phyloP scores from a whole-genome alignment of 2,888 invertebrate species.

The Melipona bicolor region DNA sequence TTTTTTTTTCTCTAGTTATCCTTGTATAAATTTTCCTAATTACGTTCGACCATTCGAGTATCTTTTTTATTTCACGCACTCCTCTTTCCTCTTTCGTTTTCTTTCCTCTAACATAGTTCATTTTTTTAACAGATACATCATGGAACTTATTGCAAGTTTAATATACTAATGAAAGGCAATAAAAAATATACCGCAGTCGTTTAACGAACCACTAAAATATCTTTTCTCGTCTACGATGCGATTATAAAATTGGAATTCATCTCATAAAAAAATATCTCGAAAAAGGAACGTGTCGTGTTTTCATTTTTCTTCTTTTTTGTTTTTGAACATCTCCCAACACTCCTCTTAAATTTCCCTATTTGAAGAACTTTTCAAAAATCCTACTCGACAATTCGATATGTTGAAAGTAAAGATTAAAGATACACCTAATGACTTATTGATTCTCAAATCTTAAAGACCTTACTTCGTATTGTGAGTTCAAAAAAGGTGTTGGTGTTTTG shows the following conservation, averaged over 20 bases:
- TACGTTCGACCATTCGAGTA: slow-evolving; percentile 10
- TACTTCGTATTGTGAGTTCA: background rate
- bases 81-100: background rate
- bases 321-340: background rate
- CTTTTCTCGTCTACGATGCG: background rate
- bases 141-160: slow-evolving; percentile 18
- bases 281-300: slow-evolving; percentile 36
- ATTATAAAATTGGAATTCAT: slow-evolving; percentile 5
- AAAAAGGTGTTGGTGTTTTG: slow-evolving; percentile 5
- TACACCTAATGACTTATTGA: background rate
- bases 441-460: background rate
- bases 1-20: slow-evolving; percentile 18
- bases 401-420: slow-evolving; percentile 24
- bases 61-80: background rate
- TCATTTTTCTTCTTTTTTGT: background rate
- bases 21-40: slow-evolving; percentile 13
- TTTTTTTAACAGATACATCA: slow-evolving; percentile 2
- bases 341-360: background rate
- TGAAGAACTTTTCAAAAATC: background rate
- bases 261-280: slow-evolving; percentile 52
- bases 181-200: slow-evolving; percentile 38
- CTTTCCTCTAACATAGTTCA: slow-evolving; percentile 6
- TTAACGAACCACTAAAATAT: slow-evolving; percentile 36
- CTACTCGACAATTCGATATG: slow-evolving; percentile 34
- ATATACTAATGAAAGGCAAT: slow-evolving; percentile 39